These are phyloP conservation scores for Temnopleurus reevesii DNA, from an alignment of 53 echinoderm and acorn worm genomes.

Conservation along the genomic window DNA sequence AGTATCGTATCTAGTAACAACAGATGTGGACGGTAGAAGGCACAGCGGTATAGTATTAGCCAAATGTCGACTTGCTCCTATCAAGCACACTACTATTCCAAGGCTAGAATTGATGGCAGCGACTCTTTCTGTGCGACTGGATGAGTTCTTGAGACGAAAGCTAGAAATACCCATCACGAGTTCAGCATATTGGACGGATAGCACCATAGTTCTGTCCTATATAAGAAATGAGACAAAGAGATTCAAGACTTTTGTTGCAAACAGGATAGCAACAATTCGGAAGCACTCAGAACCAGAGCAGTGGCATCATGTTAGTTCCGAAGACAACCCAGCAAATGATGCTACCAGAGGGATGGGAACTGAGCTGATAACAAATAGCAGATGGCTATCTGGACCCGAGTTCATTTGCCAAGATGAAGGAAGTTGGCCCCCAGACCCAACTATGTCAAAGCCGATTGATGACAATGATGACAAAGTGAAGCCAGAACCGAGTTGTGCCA, in stretches of 20 bases:
- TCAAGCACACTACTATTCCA: not conserved
- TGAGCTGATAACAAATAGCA: not conserved
- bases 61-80: not conserved
- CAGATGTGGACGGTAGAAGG: not conserved
- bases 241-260: constrained; percentile 1
- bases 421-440: not conserved
- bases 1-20: not conserved
- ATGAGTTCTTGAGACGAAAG: not conserved
- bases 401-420: not conserved
- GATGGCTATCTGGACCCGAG: not conserved
- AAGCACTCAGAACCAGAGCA: not conserved
- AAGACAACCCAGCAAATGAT: not conserved
- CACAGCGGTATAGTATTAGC: not conserved
- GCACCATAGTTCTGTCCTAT: not conserved
- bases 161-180: not conserved
- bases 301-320: not conserved
- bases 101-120: not conserved
- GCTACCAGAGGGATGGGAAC: not conserved
- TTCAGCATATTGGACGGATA: not conserved
- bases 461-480: not conserved
- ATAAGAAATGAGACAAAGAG: not conserved
- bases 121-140: not conserved
- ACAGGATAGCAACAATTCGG: not conserved
- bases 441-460: not conserved
- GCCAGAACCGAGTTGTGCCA: not conserved